These are phyloP conservation scores for Tinea semifulvella DNA, from an alignment of 2,888 invertebrate genomes.

Conservation along the genomic window DNA sequence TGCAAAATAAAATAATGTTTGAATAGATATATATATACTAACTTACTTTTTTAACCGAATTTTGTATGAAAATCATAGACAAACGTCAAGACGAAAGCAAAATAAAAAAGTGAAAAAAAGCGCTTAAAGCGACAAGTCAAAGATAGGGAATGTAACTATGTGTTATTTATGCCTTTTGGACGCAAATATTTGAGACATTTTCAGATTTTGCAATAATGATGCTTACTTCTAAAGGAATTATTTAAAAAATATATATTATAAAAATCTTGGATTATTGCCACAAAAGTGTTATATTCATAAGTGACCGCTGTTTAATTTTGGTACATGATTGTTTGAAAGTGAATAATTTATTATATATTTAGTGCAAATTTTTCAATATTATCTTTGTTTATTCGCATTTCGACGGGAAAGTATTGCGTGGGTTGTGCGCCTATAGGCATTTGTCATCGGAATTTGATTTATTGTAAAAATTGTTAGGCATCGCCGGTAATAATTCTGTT, in stretches of 20 bases:
- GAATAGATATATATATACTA: too few relatives aligned
- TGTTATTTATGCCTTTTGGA: too few relatives aligned
- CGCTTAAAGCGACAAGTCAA: too few relatives aligned
- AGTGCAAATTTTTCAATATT: neutral
- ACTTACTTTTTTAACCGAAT: too few relatives aligned
- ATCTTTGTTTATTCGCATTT: neutral
- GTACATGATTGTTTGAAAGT: neutral
- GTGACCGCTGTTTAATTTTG: constrained; percentile 5
- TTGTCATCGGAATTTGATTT: constrained; percentile 4
- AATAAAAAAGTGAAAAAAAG: too few relatives aligned
- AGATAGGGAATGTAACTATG: too few relatives aligned
- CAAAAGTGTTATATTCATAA: constrained; percentile 4
- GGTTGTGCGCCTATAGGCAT: constrained; percentile 1
- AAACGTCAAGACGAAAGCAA: too few relatives aligned
- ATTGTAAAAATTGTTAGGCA: neutral
- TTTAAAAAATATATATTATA: neutral
- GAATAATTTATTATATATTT: neutral
- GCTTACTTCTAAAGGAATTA: neutral
- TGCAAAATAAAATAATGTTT: too few relatives aligned
- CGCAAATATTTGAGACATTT: too few relatives aligned
- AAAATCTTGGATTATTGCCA: constrained; percentile 12
- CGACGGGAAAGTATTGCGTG: constrained; percentile 1
- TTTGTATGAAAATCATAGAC: too few relatives aligned
- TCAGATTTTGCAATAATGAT: too few relatives aligned
- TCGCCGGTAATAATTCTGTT: neutral